Evolutionary conservation across 2,113 vertebrate species (phyloP), one percentile per base, ranked within the genome.

Genomic region (Bettongia penicillata): DNA sequence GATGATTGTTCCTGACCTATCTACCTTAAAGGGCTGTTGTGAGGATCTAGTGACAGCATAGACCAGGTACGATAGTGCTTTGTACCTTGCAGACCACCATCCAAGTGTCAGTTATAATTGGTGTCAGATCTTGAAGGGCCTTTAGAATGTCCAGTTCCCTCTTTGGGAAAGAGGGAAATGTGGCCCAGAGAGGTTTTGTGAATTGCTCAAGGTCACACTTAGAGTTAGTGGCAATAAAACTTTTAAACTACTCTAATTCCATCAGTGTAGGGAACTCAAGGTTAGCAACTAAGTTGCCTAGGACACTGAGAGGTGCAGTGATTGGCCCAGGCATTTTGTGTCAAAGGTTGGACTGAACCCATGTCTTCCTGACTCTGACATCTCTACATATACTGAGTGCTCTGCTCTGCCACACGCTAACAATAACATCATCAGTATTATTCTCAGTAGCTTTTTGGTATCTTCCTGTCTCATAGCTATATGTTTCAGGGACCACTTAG

Each of bases 121-220:
- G 37, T 7, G 8, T 84, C n/a, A 84, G 68, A 84, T 77, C 68
- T 77, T 14, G 0, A n/a, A 19, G 68, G 68, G 8, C 68, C 37
- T 37, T 77, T 77, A 77, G 37, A 77, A 25, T 53, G 6, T 23
- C 91, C 89, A 28, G 16, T 53, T 91, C 4, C 89, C 23, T n/a
- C 0, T 90, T 95, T 90, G 50, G 49, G 91, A 96, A 94, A 91
- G 68, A 55, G 47, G 50, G 77, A 89, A 53, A 12, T 14, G 43
- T 51, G 94, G 16, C 91, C 51, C 53, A 9, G 16, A 55, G 55
- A 89, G 53, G 2, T 50, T 90, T 90, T 68, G 47, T 47, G 12
- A 26, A 49, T 93, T 51, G 28, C 26, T 53, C 53, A 0, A 31
- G 47, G 10, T 47, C 90, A 84, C 37, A 37, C 14, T 84, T 22